Evolutionary conservation across 2,113 vertebrate genomes (phyloP).

Genomic region (Donacobius atricapilla): DNA sequence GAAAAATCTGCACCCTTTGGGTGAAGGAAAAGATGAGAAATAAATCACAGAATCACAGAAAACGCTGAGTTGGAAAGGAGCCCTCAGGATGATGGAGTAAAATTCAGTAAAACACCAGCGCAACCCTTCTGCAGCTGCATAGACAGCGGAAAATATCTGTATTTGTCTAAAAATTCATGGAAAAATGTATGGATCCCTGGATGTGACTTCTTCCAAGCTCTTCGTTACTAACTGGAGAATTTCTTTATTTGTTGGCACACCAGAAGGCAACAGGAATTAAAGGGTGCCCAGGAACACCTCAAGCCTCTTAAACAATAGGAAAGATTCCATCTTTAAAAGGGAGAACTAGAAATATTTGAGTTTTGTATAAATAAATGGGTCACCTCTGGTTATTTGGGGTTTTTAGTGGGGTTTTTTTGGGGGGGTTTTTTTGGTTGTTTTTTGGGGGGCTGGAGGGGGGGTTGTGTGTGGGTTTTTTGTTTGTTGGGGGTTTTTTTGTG

Average conservation of each 20-base stretch:
- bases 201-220: not conserved
- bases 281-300: not conserved
- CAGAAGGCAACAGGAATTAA: not conserved
- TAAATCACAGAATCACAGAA: not conserved
- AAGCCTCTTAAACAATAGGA: not conserved
- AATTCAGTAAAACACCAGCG: not conserved
- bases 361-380: not conserved
- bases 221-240: not conserved
- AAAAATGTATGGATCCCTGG: not conserved
- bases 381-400: not conserved
- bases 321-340: not conserved
- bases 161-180: not conserved
- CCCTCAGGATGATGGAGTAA: not conserved
- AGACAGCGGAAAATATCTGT: not conserved
- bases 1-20: not conserved
- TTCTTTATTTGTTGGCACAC: not conserved
- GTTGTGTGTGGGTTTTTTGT: too few relatives aligned
- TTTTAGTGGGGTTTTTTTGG: not conserved
- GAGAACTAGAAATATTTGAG: not conserved
- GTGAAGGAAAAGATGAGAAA: not conserved
- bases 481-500: not conserved
- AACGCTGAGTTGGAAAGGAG: not conserved
- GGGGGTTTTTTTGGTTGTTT: not conserved
- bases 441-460: too few relatives aligned
- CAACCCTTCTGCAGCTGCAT: not conserved